Conservation (phyloP, 2,113 vertebrate genomes). For the Upupa epops region DNA sequence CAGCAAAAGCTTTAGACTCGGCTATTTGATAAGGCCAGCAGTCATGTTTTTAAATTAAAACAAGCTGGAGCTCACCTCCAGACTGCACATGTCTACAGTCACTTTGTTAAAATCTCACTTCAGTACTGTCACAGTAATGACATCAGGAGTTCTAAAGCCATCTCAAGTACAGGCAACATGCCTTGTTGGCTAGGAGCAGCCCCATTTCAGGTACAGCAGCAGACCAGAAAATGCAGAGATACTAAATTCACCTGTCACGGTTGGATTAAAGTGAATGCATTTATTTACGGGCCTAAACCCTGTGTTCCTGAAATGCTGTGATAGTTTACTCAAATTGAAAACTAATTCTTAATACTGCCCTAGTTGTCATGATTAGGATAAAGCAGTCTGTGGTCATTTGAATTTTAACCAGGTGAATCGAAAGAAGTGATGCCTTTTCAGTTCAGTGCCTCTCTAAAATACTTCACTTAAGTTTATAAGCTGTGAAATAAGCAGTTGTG, state of each 20-base stretch:
- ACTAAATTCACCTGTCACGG: background rate
- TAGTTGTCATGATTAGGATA: background rate
- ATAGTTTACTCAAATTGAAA: background rate
- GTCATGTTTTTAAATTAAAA: background rate
- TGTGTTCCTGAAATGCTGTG: background rate
- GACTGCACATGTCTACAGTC: background rate
- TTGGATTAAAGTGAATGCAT: background rate
- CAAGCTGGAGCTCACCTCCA: background rate
- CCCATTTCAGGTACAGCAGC: background rate
- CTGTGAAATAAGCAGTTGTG: background rate
- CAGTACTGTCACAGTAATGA: background rate
- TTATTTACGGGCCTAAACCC: background rate
- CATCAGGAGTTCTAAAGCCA: background rate
- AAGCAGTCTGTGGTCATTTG: background rate
- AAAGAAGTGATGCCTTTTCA: background rate
- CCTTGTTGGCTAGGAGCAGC: background rate
- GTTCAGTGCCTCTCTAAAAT: background rate
- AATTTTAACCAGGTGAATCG: background rate
- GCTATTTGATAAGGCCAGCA: background rate
- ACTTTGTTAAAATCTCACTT: background rate
- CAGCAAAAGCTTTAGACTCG: background rate
- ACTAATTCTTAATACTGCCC: background rate
- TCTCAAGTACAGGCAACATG: background rate
- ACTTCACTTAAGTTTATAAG: background rate
- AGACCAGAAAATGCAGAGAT: background rate